Evolutionary conservation across 2,888 invertebrate genomes (phyloP), one percentile per base, ranked within the genome.

Genomic region (Tetheella fluctuosa): DNA sequence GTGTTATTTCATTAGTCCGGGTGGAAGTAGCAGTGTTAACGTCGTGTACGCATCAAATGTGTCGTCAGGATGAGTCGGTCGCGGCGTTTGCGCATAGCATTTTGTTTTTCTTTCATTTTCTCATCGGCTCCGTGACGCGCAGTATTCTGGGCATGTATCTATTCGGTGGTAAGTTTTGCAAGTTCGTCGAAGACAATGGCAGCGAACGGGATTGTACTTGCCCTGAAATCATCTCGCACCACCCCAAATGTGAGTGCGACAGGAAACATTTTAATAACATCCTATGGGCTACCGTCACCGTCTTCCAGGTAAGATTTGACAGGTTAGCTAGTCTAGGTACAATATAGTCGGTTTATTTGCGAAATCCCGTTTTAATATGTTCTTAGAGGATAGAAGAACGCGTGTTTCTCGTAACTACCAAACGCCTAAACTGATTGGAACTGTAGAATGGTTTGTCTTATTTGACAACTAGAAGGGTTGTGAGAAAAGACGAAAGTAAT

Each of bases 121-220:
- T 85, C 91, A 91, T 90, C 88, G 88, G 84, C 83, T 84, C 79
- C 86, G 73, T 88, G 77, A 80, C 91, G 94, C 94, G 94, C 97
- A 99, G 99, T 96, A 98, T 98, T 94, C 97, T 99, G 95, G 99
- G 99, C 95, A 99, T 98, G 98, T 98, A 98, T 96, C 97, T 99
- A 94, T 99, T 99, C 95, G 98, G 98, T 94, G 98, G 98, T 97
- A 98, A 98, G 97, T 98, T 99, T 97, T 98, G 98, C 97, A 98
- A 97, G 96, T 97, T 96, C 95, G 95, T 96, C 94, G 97, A 98
- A 94, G 96, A 96, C 90, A 94, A 95, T 88, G 96, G 96, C 92
- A 94, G 93, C 91, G 96, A 95, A 93, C 95, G 96, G 90, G 97
- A 97, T 94, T 99, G 99, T 94, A 96, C 96, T 93, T 99, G 98